These are phyloP conservation scores for Hiodon tergisus DNA, from an alignment of 2,113 vertebrate species.

Conservation along the genomic window DNA sequence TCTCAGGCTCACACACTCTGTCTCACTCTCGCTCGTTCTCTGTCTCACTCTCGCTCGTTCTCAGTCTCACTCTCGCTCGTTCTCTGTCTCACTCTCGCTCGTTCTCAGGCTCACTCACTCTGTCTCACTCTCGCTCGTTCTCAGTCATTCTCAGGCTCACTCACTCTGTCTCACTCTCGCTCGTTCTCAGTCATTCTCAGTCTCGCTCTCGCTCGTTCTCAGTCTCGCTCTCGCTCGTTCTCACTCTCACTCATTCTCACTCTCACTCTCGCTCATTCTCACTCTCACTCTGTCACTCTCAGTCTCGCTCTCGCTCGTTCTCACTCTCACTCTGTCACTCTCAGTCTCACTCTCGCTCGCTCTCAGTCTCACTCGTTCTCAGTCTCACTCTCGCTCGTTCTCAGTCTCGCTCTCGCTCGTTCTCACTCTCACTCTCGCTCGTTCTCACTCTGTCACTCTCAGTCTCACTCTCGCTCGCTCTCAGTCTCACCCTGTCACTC, in stretches of 20 bases:
- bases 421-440: no score
- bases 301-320: neutral
- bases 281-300: neutral
- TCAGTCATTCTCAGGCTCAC: neutral
- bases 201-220: neutral
- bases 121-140: neutral
- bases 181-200: neutral
- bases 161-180: neutral
- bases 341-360: neutral
- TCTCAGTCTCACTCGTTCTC: neutral
- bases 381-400: constrained; percentile 12
- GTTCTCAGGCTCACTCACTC: no score
- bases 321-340: neutral
- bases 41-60: neutral
- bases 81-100: no score
- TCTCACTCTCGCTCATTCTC: constrained; percentile 2
- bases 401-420: no score
- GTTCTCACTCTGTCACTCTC: neutral
- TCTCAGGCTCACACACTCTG: neutral
- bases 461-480: no score
- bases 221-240: neutral
- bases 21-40: neutral
- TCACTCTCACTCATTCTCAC: neutral
- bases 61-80: neutral
- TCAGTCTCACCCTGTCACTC: no score